A percentile compares a stretch with the other conserved stretches of the same genome.
Evolutionary conservation across 2,113 vertebrate species (phyloP).

Genomic region (Alectura lathami): DNA sequence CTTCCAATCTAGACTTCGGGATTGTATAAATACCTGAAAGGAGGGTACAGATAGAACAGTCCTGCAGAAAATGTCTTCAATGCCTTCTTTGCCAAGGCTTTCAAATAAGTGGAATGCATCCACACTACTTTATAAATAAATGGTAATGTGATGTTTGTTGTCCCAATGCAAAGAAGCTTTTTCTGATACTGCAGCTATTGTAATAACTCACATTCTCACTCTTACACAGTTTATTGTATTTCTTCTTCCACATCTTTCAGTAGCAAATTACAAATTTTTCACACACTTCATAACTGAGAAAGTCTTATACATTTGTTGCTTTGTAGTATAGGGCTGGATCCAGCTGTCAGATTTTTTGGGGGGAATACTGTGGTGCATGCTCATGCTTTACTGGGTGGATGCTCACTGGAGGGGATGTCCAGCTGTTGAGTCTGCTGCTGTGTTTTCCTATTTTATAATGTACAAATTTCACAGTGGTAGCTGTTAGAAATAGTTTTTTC

Average conservation of each 20-base stretch:
- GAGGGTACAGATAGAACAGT: too few relatives aligned
- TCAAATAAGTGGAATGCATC: background rate
- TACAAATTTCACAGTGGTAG: background rate
- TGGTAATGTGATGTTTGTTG: background rate
- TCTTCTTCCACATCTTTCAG: background rate
- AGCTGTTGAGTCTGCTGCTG: background rate
- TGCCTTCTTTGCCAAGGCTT: background rate
- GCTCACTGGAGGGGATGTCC: background rate
- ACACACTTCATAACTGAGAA: background rate
- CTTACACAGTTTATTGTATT: background rate
- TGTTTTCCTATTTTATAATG: background rate
- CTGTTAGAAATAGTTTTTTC: background rate
- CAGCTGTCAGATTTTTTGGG: background rate
- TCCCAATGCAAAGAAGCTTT: background rate
- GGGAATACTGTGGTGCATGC: background rate
- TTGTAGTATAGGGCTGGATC: background rate
- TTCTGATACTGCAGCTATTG: background rate
- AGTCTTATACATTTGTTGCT: background rate
- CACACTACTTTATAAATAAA: background rate
- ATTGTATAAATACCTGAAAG: background rate
- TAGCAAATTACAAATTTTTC: background rate
- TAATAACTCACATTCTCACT: background rate
- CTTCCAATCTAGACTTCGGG: background rate
- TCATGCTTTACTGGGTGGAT: background rate
- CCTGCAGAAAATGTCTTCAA: background rate